These are phyloP conservation scores for Platichthys flesus DNA, from an alignment of 2,113 vertebrate species.

Conservation along the genomic window DNA sequence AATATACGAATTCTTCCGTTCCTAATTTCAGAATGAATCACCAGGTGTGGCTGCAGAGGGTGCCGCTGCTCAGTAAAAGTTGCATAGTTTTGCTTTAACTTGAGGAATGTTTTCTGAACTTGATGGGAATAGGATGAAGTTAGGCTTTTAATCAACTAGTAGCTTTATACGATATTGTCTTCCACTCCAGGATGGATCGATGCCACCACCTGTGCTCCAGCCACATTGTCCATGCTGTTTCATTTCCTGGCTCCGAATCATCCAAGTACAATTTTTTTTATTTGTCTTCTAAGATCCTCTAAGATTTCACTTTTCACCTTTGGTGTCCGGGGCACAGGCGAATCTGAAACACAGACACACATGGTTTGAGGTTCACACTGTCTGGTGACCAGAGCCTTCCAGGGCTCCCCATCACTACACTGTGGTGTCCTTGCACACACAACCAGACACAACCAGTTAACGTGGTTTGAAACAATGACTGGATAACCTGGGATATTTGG, in stretches of 20 bases:
- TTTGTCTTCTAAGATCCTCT: not conserved
- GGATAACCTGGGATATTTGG: too few relatives aligned
- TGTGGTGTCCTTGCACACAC: not conserved
- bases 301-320: not conserved
- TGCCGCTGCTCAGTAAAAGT: too few relatives aligned
- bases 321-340: not conserved
- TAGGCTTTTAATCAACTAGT: not conserved
- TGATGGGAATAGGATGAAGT: too few relatives aligned
- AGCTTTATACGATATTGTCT: not conserved
- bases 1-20: too few relatives aligned
- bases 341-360: not conserved
- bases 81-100: too few relatives aligned
- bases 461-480: not conserved
- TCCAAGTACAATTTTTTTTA: slow-evolving; percentile 33
- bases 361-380: not conserved
- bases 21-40: too few relatives aligned
- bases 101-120: too few relatives aligned
- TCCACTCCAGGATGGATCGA: slow-evolving; percentile 28
- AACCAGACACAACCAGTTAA: not conserved
- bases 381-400: too few relatives aligned
- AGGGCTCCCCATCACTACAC: not conserved
- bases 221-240: not conserved
- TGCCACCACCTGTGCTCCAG: slow-evolving; percentile 31
- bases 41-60: too few relatives aligned
- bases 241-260: slow-evolving; percentile 6